Evolutionary conservation across 2,113 vertebrate genomes (phyloP).

Genomic region (Chlorodrepanis virens): DNA sequence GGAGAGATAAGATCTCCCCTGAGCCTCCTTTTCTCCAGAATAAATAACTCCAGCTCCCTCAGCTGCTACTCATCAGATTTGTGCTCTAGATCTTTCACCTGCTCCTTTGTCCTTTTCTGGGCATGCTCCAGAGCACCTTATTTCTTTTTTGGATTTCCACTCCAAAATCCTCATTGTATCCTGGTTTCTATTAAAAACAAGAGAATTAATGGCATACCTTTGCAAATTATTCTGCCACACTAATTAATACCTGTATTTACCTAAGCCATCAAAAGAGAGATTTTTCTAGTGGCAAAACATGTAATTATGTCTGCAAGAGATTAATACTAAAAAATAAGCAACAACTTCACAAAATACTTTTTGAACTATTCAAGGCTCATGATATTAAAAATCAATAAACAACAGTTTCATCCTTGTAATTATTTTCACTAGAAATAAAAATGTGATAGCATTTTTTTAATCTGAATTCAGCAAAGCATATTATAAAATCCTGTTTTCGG

Average conservation of each 20-base stretch:
- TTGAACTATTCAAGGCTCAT: neutral
- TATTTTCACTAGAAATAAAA: neutral
- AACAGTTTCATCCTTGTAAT: neutral
- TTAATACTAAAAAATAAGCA: neutral
- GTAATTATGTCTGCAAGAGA: neutral
- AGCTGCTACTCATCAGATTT: neutral
- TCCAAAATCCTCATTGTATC: neutral
- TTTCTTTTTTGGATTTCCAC: neutral
- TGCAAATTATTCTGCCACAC: neutral
- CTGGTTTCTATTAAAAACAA: neutral
- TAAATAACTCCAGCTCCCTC: neutral
- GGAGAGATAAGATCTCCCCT: neutral
- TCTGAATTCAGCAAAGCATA: neutral
- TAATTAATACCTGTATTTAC: neutral
- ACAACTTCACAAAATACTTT: neutral
- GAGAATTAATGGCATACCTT: neutral
- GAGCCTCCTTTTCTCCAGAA: neutral
- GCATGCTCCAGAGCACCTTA: neutral
- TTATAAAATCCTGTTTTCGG: neutral
- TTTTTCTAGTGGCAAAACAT: neutral
- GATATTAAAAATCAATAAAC: neutral
- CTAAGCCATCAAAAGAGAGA: neutral
- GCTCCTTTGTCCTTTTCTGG: neutral
- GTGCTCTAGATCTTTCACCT: neutral
- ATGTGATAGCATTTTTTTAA: neutral